Conservation (phyloP, 2,888 invertebrate genomes). For the Chalcosyrphus nemorum region DNA sequence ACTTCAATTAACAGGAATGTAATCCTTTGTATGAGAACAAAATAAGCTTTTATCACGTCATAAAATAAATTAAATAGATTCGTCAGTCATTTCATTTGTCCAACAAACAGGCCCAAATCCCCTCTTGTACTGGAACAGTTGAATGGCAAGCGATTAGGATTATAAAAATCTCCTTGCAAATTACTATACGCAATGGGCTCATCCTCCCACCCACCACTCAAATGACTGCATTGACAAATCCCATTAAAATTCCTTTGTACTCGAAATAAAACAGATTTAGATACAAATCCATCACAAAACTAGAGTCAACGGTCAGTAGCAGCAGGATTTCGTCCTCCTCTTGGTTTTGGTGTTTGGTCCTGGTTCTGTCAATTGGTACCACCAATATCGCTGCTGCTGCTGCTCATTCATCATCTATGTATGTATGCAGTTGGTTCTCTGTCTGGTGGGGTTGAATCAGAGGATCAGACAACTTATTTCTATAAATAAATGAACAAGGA, state of each 20-base stretch:
- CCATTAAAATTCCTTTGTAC: constrained; percentile 72
- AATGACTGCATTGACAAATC: constrained; percentile 68
- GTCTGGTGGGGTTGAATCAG: constrained; percentile 67
- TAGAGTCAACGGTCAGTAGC: constrained; percentile 60
- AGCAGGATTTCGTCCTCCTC: too few relatives aligned
- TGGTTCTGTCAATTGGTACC: too few relatives aligned
- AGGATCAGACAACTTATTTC: constrained; percentile 69
- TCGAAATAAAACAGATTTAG: constrained; percentile 71
- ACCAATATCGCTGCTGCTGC: too few relatives aligned
- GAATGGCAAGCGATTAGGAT: constrained; percentile 41
- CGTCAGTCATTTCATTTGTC: neutral
- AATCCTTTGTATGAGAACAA: neutral
- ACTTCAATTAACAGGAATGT: too few relatives aligned
- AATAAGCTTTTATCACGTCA: neutral
- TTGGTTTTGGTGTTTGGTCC: too few relatives aligned
- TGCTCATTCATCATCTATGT: constrained; percentile 63
- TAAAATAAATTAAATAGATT: neutral
- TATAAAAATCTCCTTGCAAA: constrained; percentile 32
- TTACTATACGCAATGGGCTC: constrained; percentile 47
- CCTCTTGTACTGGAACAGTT: neutral
- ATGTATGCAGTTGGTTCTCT: constrained; percentile 38
- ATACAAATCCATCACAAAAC: constrained; percentile 69
- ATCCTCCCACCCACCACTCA: constrained; percentile 14
- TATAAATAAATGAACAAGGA: constrained; percentile 68
- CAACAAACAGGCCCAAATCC: neutral